phyloP scores from a whole-genome alignment of 2,797 vertebrate species.

The Diplodus puntazzo region DNA sequence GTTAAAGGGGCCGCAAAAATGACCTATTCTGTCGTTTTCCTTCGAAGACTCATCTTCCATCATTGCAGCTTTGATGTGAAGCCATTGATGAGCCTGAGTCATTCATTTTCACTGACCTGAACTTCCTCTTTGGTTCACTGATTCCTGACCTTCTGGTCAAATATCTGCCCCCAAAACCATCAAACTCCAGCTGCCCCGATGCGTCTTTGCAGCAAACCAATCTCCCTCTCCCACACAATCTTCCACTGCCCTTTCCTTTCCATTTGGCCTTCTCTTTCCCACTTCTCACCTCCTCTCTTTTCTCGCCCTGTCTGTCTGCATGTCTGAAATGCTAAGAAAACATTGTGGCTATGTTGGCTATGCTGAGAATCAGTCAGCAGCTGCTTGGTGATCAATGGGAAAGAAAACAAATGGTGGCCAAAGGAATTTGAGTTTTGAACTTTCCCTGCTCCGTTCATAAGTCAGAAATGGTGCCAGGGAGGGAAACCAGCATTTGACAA shows the following conservation, averaged over 20 bases:
- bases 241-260: slow-evolving; percentile 29
- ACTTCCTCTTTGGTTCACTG: slow-evolving; percentile 1
- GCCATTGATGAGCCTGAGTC: background rate
- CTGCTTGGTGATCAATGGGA: slow-evolving; percentile 84
- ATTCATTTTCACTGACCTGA: background rate
- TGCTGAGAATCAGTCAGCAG: slow-evolving; percentile 82
- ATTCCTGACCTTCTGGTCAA: slow-evolving; percentile 14
- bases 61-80: background rate
- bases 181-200: background rate
- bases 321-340: slow-evolving; percentile 83
- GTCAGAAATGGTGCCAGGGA: slow-evolving; percentile 55
- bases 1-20: too few relatives aligned
- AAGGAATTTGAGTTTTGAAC: slow-evolving; percentile 80
- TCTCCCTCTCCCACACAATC: slow-evolving; percentile 23
- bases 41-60: background rate
- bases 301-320: slow-evolving; percentile 74
- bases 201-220: slow-evolving; percentile 24
- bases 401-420: slow-evolving; percentile 83
- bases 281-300: slow-evolving; percentile 62
- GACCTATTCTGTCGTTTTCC: background rate
- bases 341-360: slow-evolving; percentile 79
- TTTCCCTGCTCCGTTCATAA: slow-evolving; percentile 62
- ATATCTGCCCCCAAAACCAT: background rate
- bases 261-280: slow-evolving; percentile 54
- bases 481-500: slow-evolving; percentile 58